Conservation (phyloP, 2,797 vertebrate genomes). For the Catostomus latipinnis region DNA sequence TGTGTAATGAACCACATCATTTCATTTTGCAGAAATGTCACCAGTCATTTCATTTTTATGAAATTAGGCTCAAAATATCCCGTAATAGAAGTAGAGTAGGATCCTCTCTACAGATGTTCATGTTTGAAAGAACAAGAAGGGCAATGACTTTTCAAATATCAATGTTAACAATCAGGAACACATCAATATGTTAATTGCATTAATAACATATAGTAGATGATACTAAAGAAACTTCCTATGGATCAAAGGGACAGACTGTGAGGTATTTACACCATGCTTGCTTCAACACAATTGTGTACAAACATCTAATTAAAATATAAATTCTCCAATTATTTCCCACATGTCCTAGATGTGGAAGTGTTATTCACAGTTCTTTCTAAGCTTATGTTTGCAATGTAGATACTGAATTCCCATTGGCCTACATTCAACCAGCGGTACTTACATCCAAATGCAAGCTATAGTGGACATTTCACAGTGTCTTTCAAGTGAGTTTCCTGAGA, state of each 20-base stretch:
- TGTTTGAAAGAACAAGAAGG: neutral
- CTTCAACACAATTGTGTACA: slow-evolving; percentile 2
- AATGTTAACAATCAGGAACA: neutral
- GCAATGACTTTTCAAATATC: neutral
- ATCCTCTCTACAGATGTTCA: too few relatives aligned
- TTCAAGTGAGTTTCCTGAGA: neutral
- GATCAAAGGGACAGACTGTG: neutral
- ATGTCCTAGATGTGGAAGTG: slow-evolving; percentile 24
- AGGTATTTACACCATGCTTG: neutral
- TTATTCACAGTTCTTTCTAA: slow-evolving; percentile 2
- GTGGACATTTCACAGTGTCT: neutral
- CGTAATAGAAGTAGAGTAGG: neutral
- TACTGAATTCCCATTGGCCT: neutral
- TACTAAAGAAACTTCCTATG: neutral
- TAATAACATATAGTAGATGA: neutral
- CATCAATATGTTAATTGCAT: slow-evolving; percentile 9
- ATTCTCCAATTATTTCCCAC: slow-evolving; percentile 14
- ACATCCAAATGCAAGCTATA: neutral
- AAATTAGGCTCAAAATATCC: neutral
- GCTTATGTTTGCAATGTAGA: neutral
- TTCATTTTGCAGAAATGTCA: too few relatives aligned
- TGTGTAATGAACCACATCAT: too few relatives aligned
- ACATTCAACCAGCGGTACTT: neutral
- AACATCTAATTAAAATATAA: slow-evolving; percentile 1
- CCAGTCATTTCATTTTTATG: too few relatives aligned